These are phyloP conservation scores for Sminthurides aquaticus DNA, from an alignment of 2,888 invertebrate genomes.

Conservation along the genomic window DNA sequence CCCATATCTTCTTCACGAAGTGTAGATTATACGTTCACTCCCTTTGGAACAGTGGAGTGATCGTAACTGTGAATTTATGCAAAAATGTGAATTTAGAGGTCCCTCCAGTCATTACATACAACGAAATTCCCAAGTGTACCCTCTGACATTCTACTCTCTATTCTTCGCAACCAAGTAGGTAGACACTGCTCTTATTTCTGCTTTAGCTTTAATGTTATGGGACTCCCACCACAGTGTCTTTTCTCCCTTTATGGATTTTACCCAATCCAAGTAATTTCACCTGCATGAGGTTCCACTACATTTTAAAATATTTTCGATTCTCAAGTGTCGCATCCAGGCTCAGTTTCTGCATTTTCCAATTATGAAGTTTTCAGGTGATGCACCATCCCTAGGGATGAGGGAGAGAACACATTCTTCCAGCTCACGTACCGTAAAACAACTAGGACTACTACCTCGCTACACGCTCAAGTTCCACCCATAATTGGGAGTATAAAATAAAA, in stretches of 20 bases:
- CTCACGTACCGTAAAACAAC: too few relatives aligned
- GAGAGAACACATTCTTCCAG: too few relatives aligned
- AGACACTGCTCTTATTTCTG: conserved; percentile 11
- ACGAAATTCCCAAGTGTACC: conserved; percentile 25
- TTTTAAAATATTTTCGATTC: not conserved
- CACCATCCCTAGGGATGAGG: not conserved
- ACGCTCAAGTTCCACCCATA: too few relatives aligned
- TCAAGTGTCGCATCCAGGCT: not conserved
- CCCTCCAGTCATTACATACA: conserved; percentile 30
- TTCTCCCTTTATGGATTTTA: conserved; percentile 28
- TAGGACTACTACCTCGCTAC: too few relatives aligned
- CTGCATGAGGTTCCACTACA: not conserved
- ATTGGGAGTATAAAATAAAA: too few relatives aligned
- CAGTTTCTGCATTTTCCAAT: not conserved
- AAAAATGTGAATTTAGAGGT: conserved; percentile 32
- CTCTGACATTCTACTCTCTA: conserved; percentile 29
- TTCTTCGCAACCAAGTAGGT: conserved; percentile 4
- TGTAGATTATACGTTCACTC: conserved; percentile 20
- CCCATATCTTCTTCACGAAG: not conserved
- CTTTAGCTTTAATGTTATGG: conserved; percentile 30
- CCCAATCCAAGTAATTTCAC: conserved; percentile 9
- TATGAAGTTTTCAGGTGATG: not conserved
- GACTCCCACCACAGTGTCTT: conserved; percentile 24
- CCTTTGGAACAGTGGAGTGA: conserved; percentile 23
- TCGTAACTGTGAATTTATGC: conserved; percentile 32